phyloP scores from a whole-genome alignment of 2,797 vertebrate genomes.

The Malacoraja senta region DNA sequence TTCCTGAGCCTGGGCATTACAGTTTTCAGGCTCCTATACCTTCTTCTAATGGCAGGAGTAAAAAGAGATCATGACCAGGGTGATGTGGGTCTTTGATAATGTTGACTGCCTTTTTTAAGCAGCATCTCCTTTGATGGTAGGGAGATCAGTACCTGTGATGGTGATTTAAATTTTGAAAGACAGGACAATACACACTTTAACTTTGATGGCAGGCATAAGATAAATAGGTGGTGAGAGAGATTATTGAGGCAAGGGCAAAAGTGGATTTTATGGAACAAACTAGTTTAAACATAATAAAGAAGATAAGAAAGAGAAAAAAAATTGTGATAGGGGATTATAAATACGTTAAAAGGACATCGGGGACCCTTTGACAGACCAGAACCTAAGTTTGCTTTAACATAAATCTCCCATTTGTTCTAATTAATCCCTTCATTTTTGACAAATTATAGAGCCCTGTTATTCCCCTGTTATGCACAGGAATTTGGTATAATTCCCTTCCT shows the following conservation, averaged over 20 bases:
- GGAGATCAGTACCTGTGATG: too few relatives aligned
- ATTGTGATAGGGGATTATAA: neutral
- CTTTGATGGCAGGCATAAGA: neutral
- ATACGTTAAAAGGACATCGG: neutral
- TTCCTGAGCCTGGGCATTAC: too few relatives aligned
- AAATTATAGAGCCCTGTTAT: neutral
- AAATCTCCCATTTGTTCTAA: neutral
- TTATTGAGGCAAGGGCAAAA: neutral
- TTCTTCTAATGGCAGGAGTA: too few relatives aligned
- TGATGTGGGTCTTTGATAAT: too few relatives aligned
- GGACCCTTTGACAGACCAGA: neutral
- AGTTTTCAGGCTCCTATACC: too few relatives aligned
- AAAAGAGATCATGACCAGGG: too few relatives aligned
- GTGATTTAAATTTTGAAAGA: neutral
- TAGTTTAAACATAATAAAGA: neutral
- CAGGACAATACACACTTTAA: neutral
- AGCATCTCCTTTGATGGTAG: too few relatives aligned
- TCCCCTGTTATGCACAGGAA: neutral
- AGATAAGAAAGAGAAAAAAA: neutral
- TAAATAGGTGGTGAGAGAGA: neutral
- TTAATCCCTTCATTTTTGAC: neutral
- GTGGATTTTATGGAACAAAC: neutral
- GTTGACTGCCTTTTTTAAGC: too few relatives aligned
- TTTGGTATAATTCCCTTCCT: neutral
- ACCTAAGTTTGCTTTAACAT: neutral